Conservation (phyloP, 2,113 vertebrate genomes). For the Arenaria interpres region DNA sequence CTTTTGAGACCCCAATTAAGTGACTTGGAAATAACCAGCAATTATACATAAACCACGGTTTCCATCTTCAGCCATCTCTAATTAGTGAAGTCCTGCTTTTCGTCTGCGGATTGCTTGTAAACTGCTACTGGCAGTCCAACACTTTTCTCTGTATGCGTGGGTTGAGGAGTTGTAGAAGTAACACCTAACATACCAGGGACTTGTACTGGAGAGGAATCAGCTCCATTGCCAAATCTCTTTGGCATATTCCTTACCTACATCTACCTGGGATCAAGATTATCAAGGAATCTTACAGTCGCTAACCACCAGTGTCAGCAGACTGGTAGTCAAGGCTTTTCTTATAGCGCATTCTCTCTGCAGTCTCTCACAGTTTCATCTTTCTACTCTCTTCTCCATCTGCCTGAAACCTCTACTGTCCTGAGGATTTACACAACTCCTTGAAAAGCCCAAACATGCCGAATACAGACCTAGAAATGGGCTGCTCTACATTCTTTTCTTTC, state of each 20-base stretch:
- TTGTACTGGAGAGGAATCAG: neutral
- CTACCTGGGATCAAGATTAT: neutral
- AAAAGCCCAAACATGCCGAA: neutral
- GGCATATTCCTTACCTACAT: neutral
- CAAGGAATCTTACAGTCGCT: neutral
- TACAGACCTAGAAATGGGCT: neutral
- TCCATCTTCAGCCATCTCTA: neutral
- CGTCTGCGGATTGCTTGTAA: neutral
- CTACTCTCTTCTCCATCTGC: neutral
- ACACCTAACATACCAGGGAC: neutral
- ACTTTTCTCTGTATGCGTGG: neutral
- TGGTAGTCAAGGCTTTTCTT: neutral
- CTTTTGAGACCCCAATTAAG: neutral
- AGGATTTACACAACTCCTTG: neutral
- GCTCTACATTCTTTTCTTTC: neutral
- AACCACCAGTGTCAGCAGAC: neutral
- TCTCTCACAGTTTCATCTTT: neutral
- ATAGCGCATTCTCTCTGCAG: fast-evolving
- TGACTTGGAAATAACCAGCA: neutral
- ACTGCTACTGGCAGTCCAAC: neutral
- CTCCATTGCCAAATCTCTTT: neutral
- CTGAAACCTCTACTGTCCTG: neutral
- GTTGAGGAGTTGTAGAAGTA: neutral
- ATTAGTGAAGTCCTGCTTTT: neutral
- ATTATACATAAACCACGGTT: neutral